Base-by-base conservation (phyloP, 2,113 vertebrate genomes). In the Melanerpes formicivorus region DNA sequence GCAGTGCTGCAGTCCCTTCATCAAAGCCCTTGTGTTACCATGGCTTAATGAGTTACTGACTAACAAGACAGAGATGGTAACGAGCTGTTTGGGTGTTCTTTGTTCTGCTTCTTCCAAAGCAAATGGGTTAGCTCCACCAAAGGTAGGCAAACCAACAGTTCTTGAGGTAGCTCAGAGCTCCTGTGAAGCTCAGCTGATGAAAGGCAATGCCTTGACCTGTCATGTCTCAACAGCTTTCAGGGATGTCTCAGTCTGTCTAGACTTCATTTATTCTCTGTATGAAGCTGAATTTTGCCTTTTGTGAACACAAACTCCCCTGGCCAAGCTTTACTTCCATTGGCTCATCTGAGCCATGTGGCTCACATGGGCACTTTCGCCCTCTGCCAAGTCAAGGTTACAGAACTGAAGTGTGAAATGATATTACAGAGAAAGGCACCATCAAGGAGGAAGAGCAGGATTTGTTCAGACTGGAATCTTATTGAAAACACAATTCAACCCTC, bases 401-500 rank as follows among this genome's bases (percentile, higher is more conserved):
- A 84, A 40, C 58, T 42, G 83, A 72, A 80, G 55, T 81, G 85
- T 44, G 78, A 21, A 72, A 48, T 76, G 70, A 22, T 70, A 50
- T 72, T 76, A 29, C 72, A 58, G 82, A 77, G 65, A 86, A 72
- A 67, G 77, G 54, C 70, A 29, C 73, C 65, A 21, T 22, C 87
- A 62, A 65, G 50, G 11, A 52, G 67, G 87, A 80, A 65, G 27
- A 75, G 44, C 21, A 5, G 79, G 72, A 32, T 83, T 55, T 74
- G 59, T 32, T 85, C 82, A 29, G 88, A 52, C 74, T 73, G 40
- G 29, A 50, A 73, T 81, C 86, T 90, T 75, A 93, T 14, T 87
- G 93, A 88, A 80, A 86, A 56, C 92, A 86, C 86, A 90, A 70
- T 60, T 90, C 90, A 90, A 70, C 11, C 54, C 77, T 84, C 75